Evolutionary conservation across 1,140 invertebrate species (phyloP), one percentile per base, ranked within the genome.

Genomic region (Protaetia brevitarsis): DNA sequence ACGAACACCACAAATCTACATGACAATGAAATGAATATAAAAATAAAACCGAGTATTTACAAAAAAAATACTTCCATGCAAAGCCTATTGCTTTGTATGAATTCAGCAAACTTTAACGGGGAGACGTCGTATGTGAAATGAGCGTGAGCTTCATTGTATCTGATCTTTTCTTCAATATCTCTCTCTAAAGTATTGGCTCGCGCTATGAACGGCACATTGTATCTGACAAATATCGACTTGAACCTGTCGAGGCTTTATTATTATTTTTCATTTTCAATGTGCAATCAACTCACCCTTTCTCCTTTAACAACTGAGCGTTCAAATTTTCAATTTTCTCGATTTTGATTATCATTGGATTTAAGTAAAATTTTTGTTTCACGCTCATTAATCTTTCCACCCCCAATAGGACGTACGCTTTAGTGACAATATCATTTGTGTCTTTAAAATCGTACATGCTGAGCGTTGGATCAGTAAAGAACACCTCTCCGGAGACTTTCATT

Each of bases 341-440:
- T 67, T 73, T 73, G 6, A 73, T 65, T n/a, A 73, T 64, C 11
- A 73, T 26, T 5, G 72, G 71, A 58, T 73, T 72, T 5, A 72
- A 56, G 1, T 27, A 10, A 16, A 66, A 58, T 66, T 72, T 73
- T 57, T 73, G 72, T 41, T 11, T 28, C 34, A 63, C 62, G 11
- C 67, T 67, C 21, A 73, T 8, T 5, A 73, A 51, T 37, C 66
- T 56, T 4, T 68, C 59, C 2, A 63, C 66, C 2, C 65, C 21
- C 2, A 67, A 27, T 8, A 71, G 60, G 16, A 73, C 51, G 29
- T 58, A 71, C 2, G 36, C 31, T 7, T 69, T 62, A 3, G 26
- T 13, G 2, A 72, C 26, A n/a, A 28, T 19, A 27, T 4, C 34
- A 11, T 41, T 62, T 8, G 59, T 19, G 16, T 28, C 23, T 60